phyloP scores from a whole-genome alignment of 2,888 invertebrate genomes.

The Tiliacea aurago region DNA sequence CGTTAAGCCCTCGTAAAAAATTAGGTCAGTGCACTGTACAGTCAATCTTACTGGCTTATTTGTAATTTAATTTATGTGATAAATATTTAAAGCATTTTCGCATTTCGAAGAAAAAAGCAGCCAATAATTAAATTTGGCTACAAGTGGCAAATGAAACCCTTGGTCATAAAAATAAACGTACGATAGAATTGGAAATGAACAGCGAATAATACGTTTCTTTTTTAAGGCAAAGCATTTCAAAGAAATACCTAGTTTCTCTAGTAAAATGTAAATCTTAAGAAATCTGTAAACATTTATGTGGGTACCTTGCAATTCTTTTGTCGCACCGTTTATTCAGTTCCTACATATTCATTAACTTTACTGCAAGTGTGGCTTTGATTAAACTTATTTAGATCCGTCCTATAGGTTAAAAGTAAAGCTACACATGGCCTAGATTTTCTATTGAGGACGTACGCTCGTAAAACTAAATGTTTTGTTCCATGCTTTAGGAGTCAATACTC shows the following conservation, averaged over 20 bases:
- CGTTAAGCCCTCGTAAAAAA: not conserved
- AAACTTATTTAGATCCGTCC: constrained; percentile 27
- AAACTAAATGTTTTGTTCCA: not conserved
- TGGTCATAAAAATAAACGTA: not conserved
- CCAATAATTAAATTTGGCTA: not conserved
- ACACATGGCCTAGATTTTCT: not conserved
- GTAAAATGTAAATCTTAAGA: constrained; percentile 52
- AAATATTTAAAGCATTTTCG: not conserved
- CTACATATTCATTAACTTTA: constrained; percentile 57
- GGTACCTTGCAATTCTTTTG: constrained; percentile 49
- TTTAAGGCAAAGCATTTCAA: constrained; percentile 7
- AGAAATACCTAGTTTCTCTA: constrained; percentile 22
- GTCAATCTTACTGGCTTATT: not conserved
- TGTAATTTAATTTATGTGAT: not conserved
- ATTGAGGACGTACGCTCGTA: not conserved
- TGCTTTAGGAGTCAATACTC: not conserved
- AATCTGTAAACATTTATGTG: constrained; percentile 59
- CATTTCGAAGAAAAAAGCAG: not conserved
- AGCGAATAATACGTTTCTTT: not conserved
- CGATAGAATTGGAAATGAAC: not conserved
- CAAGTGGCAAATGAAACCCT: not conserved
- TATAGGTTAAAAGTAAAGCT: not conserved
- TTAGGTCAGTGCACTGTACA: no score
- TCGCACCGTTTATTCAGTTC: constrained; percentile 39
- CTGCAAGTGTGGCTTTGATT: constrained; percentile 40